These are phyloP conservation scores for Odobenus rosmarus DNA, from an alignment of 2,113 vertebrate species.

Conservation along the genomic window DNA sequence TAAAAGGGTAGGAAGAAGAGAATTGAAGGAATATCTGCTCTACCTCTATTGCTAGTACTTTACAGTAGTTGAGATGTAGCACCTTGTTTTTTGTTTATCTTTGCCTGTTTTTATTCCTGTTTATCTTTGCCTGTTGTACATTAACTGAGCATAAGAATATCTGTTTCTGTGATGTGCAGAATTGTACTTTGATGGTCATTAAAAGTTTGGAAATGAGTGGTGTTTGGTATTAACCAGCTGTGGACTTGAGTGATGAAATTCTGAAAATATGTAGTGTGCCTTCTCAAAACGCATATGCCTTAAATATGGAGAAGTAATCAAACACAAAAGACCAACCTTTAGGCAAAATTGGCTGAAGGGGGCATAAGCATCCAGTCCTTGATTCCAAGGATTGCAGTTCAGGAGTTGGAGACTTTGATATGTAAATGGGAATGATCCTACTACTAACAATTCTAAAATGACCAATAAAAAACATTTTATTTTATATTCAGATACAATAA, in stretches of 20 bases:
- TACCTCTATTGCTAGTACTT: background rate
- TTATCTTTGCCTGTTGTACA: constrained; percentile 75
- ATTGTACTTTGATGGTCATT: constrained; percentile 76
- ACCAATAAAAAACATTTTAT: constrained; percentile 19
- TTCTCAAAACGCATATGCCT: constrained; percentile 79
- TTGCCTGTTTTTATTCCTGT: constrained; percentile 75
- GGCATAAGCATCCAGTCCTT: constrained; percentile 38
- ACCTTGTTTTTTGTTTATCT: constrained; percentile 71
- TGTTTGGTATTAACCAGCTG: constrained; percentile 82
- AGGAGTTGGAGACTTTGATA: constrained; percentile 44
- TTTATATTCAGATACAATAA: background rate
- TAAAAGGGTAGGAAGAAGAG: background rate
- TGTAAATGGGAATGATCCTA: background rate
- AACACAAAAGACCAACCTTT: constrained; percentile 67
- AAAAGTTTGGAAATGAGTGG: constrained; percentile 75
- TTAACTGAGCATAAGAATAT: constrained; percentile 78
- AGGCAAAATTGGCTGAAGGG: constrained; percentile 64
- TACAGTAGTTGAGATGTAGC: constrained; percentile 52
- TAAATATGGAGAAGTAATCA: constrained; percentile 78
- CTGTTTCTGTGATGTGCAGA: constrained; percentile 77
- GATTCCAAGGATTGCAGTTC: background rate
- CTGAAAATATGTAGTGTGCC: constrained; percentile 81
- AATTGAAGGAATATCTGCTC: background rate
- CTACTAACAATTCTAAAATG: background rate
- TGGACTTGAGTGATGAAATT: constrained; percentile 81